phyloP scores from a whole-genome alignment of 2,888 invertebrate species.

The Coenonympha glycerion region DNA sequence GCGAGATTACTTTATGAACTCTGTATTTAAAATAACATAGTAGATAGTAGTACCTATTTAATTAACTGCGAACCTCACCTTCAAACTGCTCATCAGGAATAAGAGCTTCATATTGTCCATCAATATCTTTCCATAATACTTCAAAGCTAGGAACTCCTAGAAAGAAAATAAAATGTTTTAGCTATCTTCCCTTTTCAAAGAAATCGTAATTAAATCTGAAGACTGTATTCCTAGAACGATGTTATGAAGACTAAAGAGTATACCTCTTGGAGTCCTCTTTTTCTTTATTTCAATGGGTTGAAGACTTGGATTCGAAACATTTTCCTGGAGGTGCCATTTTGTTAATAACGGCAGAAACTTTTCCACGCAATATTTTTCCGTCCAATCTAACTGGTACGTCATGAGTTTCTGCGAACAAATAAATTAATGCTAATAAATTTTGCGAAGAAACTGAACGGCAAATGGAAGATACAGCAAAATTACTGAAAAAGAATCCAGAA shows the following conservation, averaged over 20 bases:
- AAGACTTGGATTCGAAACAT: constrained; percentile 48
- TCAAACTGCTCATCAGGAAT: constrained; percentile 77
- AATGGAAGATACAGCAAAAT: background rate
- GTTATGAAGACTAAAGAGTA: constrained; percentile 9
- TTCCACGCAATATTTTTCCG: constrained; percentile 83
- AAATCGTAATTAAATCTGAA: background rate
- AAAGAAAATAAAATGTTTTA: constrained; percentile 21
- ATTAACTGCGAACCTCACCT: constrained; percentile 40
- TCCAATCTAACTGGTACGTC: constrained; percentile 81
- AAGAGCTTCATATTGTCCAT: constrained; percentile 73
- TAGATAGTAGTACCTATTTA: background rate
- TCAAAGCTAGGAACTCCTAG: constrained; percentile 81
- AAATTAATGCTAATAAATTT: background rate
- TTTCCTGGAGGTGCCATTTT: constrained; percentile 82
- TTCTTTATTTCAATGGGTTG: constrained; percentile 56
- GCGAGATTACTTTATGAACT: background rate
- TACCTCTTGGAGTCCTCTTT: constrained; percentile 71
- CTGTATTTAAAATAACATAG: too few relatives aligned
- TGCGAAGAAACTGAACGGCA: background rate
- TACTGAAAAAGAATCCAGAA: background rate
- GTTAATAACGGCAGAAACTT: constrained; percentile 86
- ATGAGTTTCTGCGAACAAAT: constrained; percentile 77
- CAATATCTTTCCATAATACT: constrained; percentile 80
- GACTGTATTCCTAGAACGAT: background rate
- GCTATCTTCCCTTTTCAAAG: background rate